Evolutionary conservation across 2,797 vertebrate species (phyloP).

Genomic region (Otolemur crassicaudatus): DNA sequence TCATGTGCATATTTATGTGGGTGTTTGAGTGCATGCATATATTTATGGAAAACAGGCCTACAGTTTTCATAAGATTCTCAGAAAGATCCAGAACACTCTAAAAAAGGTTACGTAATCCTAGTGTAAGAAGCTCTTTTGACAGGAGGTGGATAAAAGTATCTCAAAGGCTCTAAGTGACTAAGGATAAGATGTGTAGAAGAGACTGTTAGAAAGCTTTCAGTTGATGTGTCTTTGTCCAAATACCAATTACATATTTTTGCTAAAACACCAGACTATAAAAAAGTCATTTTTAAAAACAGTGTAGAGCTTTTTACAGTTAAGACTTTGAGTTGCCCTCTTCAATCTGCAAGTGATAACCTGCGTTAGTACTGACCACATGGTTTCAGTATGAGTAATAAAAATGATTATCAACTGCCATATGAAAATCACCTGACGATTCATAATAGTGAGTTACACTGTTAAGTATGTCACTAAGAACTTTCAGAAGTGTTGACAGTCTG

Average conservation of each 20-base stretch:
- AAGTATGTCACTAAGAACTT: background rate
- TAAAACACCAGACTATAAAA: background rate
- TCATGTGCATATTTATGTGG: background rate
- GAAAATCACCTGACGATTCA: background rate
- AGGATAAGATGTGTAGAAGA: background rate
- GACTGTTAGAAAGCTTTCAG: background rate
- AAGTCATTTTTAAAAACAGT: background rate
- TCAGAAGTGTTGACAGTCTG: background rate
- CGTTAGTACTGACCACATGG: background rate
- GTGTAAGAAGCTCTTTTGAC: background rate
- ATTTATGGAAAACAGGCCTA: background rate
- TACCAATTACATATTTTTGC: background rate
- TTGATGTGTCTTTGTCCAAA: constrained; percentile 25
- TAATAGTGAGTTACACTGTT: background rate
- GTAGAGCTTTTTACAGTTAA: background rate
- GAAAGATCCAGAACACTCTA: background rate
- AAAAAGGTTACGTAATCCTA: background rate
- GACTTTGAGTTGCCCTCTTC: background rate
- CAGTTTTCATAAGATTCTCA: background rate
- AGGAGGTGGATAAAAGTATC: background rate
- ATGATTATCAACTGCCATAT: background rate
- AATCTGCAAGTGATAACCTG: background rate
- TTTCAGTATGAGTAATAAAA: constrained; percentile 9
- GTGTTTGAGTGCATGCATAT: background rate
- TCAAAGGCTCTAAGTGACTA: background rate